Conservation (phyloP, 1,140 invertebrate genomes). For the Caerostris darwini region DNA sequence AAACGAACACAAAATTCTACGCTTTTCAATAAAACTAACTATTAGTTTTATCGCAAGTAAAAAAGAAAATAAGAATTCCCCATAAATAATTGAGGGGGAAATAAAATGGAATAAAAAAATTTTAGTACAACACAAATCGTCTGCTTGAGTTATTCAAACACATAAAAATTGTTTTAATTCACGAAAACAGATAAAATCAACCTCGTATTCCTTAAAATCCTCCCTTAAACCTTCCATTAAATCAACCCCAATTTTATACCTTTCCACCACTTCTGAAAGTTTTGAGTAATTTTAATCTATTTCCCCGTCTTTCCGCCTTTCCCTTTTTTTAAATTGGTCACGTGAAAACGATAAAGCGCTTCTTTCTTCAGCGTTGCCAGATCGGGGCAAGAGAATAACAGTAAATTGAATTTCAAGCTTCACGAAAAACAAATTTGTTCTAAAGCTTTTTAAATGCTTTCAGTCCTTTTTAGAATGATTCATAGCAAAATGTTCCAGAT, state of each 20-base stretch:
- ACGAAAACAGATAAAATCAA: not conserved
- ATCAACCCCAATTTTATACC: not conserved
- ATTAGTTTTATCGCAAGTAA: too few species aligned
- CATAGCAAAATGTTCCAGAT: not conserved
- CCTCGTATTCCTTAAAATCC: not conserved
- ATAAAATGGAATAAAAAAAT: too few species aligned
- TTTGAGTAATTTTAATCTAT: constrained; percentile 47
- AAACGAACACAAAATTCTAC: too few species aligned
- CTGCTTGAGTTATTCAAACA: not conserved
- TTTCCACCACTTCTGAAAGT: not conserved
- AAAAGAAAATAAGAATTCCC: too few species aligned
- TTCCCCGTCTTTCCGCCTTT: not conserved
- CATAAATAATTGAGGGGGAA: too few species aligned
- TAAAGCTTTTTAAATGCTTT: not conserved
- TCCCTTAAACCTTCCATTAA: not conserved
- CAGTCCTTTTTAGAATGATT: not conserved
- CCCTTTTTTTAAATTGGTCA: not conserved
- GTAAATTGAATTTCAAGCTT: constrained; percentile 14
- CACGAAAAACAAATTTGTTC: constrained; percentile 12
- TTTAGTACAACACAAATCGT: not conserved
- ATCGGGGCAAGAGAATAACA: not conserved
- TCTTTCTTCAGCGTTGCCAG: constrained; percentile 16
- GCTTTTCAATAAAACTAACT: too few species aligned
- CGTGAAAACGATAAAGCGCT: constrained; percentile 16
- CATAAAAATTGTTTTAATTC: constrained; percentile 39